These are phyloP conservation scores for Pagrus major DNA, from an alignment of 2,113 vertebrate genomes.

Conservation along the genomic window DNA sequence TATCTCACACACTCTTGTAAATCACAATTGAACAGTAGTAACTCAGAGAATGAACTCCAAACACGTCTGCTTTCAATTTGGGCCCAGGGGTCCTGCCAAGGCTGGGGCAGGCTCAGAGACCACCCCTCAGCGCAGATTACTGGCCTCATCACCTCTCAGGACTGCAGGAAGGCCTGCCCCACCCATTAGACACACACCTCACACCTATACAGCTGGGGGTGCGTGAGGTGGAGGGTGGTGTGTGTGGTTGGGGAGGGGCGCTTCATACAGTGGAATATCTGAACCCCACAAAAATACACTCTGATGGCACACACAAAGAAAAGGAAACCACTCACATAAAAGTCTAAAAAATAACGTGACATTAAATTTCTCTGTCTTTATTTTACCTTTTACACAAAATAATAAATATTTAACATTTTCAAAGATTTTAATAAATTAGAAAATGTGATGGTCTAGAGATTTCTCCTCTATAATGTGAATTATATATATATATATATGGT, in stretches of 20 bases:
- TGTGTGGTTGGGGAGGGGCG: background rate
- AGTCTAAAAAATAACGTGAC: background rate
- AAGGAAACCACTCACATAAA: background rate
- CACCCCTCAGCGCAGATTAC: constrained; percentile 87
- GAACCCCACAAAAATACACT: constrained; percentile 10
- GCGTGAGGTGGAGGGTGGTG: background rate
- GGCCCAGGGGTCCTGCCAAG: constrained; percentile 86
- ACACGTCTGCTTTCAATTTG: constrained; percentile 93
- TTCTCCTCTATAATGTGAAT: background rate
- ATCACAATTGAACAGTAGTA: constrained; percentile 93
- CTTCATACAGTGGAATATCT: background rate
- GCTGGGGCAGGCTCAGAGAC: constrained; percentile 88
- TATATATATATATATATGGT: background rate
- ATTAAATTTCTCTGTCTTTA: background rate
- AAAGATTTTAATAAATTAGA: background rate
- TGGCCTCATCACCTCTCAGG: constrained; percentile 86
- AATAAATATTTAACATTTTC: background rate
- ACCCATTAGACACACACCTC: constrained; percentile 50
- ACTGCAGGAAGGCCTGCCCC: constrained; percentile 68
- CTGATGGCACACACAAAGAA: background rate
- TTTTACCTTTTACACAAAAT: background rate
- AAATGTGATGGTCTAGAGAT: background rate
- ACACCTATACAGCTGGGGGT: constrained; percentile 40
- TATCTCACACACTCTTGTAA: constrained; percentile 91
- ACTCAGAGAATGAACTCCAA: constrained; percentile 90